phyloP scores from a whole-genome alignment of 2,797 vertebrate genomes.

The Pseudomugil gertrudae region DNA sequence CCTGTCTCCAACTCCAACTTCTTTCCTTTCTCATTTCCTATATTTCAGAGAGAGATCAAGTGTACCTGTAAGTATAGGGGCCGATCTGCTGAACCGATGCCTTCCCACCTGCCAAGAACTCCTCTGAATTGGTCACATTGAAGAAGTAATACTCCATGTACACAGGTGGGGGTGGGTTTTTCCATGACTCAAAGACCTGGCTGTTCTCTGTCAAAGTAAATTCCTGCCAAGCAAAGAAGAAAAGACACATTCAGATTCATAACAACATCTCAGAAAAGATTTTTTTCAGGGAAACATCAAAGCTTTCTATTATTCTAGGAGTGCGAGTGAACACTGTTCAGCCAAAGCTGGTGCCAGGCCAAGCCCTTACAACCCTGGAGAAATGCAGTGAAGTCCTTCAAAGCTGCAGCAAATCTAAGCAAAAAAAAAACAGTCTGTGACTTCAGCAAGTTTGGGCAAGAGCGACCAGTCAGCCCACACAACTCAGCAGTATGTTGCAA shows the following conservation, averaged over 20 bases:
- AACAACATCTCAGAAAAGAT: not conserved
- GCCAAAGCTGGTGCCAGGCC: conserved; percentile 13
- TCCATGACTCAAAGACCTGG: conserved; percentile 81
- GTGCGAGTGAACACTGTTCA: conserved; percentile 31
- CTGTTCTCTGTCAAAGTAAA: conserved; percentile 83
- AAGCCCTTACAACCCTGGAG: conserved; percentile 30
- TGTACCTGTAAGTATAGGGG: conserved; percentile 86
- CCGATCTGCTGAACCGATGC: conserved; percentile 81
- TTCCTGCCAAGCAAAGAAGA: conserved; percentile 69
- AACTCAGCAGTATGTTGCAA: conserved; percentile 5
- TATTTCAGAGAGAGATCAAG: not conserved
- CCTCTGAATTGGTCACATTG: conserved; percentile 83
- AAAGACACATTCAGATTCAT: conserved; percentile 12
- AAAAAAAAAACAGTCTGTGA: conserved; percentile 30
- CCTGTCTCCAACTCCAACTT: not conserved
- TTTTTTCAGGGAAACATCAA: not conserved
- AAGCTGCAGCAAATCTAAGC: conserved; percentile 28
- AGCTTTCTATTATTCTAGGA: conserved; percentile 14
- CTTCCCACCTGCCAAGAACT: conserved; percentile 79
- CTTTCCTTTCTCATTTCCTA: not conserved
- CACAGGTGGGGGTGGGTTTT: conserved; percentile 85
- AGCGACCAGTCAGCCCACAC: conserved; percentile 17
- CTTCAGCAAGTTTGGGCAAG: conserved; percentile 42
- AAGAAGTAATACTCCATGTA: conserved; percentile 90
- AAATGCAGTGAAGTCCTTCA: conserved; percentile 33